phyloP scores from a whole-genome alignment of 2,888 invertebrate genomes.

The Bellardia pandia region DNA sequence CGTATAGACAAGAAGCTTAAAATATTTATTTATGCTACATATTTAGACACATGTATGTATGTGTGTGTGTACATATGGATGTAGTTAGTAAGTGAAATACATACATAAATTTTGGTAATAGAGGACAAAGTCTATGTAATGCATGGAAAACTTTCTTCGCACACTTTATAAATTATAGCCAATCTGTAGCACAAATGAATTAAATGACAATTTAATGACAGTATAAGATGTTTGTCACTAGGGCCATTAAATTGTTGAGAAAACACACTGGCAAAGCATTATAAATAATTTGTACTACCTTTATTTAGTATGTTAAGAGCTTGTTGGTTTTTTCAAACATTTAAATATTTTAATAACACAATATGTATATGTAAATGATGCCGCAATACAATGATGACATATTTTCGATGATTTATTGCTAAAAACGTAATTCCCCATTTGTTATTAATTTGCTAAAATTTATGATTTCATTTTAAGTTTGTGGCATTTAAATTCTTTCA shows the following conservation, averaged over 20 bases:
- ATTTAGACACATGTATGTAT: background rate
- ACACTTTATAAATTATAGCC: background rate
- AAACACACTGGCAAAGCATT: background rate
- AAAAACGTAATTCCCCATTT: background rate
- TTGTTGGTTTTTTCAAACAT: background rate
- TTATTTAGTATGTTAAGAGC: background rate
- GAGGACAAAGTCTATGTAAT: conserved; percentile 3
- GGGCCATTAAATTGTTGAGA: background rate
- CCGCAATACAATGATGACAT: background rate
- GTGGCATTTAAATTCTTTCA: conserved; percentile 29
- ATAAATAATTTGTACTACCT: background rate
- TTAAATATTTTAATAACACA: conserved; percentile 5
- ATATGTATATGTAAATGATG: background rate
- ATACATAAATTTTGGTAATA: background rate
- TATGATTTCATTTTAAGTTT: background rate
- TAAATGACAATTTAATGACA: conserved; percentile 14
- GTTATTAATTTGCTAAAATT: too few relatives aligned
- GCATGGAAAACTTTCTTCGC: background rate
- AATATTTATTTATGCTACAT: too few relatives aligned
- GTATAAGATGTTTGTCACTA: background rate
- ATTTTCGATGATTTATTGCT: conserved; percentile 8
- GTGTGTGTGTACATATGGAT: too few relatives aligned
- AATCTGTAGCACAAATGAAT: background rate
- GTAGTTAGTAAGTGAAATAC: too few relatives aligned
- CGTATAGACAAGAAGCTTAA: too few relatives aligned